A percentile compares a stretch with the other conserved stretches of the same genome.
These are phyloP conservation scores for Ptychadena robeensis DNA, from an alignment of 2,797 vertebrate genomes.

Conservation along the genomic window DNA sequence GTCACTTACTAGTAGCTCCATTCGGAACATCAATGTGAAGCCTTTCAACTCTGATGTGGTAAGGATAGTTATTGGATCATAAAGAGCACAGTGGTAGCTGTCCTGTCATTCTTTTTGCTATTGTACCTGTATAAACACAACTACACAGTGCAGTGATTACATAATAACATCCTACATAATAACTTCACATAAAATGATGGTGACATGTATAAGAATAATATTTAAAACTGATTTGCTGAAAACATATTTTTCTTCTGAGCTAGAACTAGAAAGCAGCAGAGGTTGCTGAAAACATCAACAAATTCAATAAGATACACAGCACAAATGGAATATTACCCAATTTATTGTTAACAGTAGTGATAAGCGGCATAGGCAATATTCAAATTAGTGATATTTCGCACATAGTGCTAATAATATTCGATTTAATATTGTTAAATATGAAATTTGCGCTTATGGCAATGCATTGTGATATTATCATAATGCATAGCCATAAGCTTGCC, in stretches of 20 bases:
- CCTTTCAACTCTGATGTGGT: conserved; percentile 94
- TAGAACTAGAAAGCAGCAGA: background rate
- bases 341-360: background rate
- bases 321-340: background rate
- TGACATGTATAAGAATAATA: background rate
- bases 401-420: too few species aligned
- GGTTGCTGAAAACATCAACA: background rate
- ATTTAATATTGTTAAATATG: too few species aligned
- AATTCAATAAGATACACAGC: background rate
- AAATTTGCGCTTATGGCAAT: too few species aligned
- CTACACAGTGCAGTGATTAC: background rate
- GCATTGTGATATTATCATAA: too few species aligned
- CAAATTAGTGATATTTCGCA: too few species aligned
- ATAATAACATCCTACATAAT: background rate
- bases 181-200: background rate
- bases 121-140: background rate
- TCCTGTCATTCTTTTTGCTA: background rate
- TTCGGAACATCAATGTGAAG: conserved; percentile 87
- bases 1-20: conserved; percentile 92
- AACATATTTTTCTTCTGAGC: background rate
- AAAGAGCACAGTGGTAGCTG: background rate
- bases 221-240: background rate
- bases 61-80: conserved; percentile 70
- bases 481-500: too few species aligned
- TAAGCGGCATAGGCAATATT: too few species aligned